Conservation (phyloP, 2,113 vertebrate species). For the Mesoclemmys tuberculata region DNA sequence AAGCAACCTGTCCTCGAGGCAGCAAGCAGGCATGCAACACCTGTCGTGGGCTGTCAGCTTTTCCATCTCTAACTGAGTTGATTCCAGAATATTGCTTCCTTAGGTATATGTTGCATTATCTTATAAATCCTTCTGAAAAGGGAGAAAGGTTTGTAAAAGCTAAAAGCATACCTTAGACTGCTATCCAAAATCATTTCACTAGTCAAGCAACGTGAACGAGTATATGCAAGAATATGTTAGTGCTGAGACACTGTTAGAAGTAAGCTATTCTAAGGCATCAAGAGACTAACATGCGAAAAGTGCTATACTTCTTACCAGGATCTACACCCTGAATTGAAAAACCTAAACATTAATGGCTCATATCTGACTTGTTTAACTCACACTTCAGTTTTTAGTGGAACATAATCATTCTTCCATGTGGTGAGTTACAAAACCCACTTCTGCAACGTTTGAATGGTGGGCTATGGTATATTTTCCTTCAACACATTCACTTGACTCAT, state of each 20-base stretch:
- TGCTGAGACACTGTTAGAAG: neutral
- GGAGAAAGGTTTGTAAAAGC: neutral
- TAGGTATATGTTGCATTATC: neutral
- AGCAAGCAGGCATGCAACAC: neutral
- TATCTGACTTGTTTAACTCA: neutral
- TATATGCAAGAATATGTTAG: neutral
- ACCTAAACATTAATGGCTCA: neutral
- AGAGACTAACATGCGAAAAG: neutral
- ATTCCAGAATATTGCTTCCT: neutral
- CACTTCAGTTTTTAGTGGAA: constrained; percentile 7
- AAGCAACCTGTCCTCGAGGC: neutral
- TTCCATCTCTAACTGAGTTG: neutral
- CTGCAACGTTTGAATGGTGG: neutral
- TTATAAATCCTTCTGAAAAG: neutral
- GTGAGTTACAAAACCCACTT: neutral
- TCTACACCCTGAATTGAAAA: neutral
- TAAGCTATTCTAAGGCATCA: neutral
- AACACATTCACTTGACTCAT: neutral
- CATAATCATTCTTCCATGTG: neutral
- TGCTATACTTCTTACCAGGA: neutral
- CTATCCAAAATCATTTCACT: neutral
- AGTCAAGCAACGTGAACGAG: neutral
- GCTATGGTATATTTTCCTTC: neutral
- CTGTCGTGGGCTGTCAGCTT: neutral
- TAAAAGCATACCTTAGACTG: neutral